Evolutionary conservation across 2,888 invertebrate species (phyloP).

Genomic region (Heliconius ethilla): DNA sequence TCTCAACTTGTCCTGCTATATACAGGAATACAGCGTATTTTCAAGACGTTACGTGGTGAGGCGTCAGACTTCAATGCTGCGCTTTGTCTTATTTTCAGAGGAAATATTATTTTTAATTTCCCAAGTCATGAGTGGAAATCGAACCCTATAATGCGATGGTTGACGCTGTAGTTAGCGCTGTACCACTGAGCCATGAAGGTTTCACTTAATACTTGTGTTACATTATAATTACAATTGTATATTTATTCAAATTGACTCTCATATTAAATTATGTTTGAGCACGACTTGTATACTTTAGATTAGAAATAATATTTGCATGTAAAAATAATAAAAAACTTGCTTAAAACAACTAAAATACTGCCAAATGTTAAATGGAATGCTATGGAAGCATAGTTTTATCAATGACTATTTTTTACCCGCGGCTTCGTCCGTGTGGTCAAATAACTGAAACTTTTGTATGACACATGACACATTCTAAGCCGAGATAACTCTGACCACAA

Average conservation of each 20-base stretch:
- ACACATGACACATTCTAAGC: no score
- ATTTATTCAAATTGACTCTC: constrained; percentile 2
- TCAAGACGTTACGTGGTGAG: no score
- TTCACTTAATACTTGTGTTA: no score
- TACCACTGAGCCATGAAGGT: neutral
- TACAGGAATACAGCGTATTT: neutral
- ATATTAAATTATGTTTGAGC: constrained; percentile 11
- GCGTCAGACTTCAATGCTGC: no score
- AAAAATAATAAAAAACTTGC: neutral
- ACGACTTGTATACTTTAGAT: neutral
- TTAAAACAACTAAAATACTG: neutral
- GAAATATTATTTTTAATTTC: no score
- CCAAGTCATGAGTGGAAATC: no score
- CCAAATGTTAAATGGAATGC: neutral
- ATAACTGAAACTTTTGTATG: no score
- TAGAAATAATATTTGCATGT: neutral
- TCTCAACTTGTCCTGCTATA: neutral
- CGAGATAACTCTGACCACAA: no score
- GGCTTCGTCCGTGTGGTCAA: no score
- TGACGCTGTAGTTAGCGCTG: neutral
- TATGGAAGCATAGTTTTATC: neutral
- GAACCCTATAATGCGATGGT: no score
- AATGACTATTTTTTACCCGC: no score
- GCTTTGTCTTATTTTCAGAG: no score
- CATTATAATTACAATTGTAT: neutral